A percentile compares a stretch with the other conserved stretches of the same genome.
Conservation (phyloP, 2,888 invertebrate genomes). For the Apotomis capreana region DNA sequence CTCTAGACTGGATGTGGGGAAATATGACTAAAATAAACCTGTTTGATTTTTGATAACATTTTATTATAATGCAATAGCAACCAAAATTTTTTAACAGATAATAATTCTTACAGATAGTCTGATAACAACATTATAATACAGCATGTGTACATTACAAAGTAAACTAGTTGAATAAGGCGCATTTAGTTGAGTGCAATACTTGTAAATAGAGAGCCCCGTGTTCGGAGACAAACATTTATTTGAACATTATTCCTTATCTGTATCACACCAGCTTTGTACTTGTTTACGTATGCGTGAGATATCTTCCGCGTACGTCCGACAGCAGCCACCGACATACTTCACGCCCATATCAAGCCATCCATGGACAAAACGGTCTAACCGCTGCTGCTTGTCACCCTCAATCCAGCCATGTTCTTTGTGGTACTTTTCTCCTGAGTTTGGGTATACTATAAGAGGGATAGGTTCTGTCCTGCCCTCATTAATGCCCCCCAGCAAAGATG, state of each 20-base stretch:
- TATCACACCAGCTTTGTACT: slow-evolving; percentile 56
- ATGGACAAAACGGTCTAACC: slow-evolving; percentile 86
- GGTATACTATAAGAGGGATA: slow-evolving; percentile 93
- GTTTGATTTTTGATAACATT: slow-evolving; percentile 35
- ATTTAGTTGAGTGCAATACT: slow-evolving; percentile 12
- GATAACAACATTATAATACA: slow-evolving; percentile 14
- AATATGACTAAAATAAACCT: not conserved
- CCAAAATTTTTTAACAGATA: slow-evolving; percentile 16
- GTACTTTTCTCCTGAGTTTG: slow-evolving; percentile 94
- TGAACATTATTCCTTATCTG: slow-evolving; percentile 38
- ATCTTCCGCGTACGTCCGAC: slow-evolving; percentile 91
- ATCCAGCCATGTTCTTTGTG: slow-evolving; percentile 85
- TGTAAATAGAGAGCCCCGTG: slow-evolving; percentile 31
- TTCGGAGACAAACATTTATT: slow-evolving; percentile 12
- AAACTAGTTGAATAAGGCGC: slow-evolving; percentile 9
- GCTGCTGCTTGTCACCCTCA: slow-evolving; percentile 84
- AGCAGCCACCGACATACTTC: slow-evolving; percentile 94
- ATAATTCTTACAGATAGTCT: slow-evolving; percentile 15
- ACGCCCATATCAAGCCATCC: slow-evolving; percentile 92
- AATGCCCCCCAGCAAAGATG: slow-evolving; percentile 62
- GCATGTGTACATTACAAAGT: slow-evolving; percentile 11
- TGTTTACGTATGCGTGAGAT: slow-evolving; percentile 84
- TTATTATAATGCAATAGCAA: slow-evolving; percentile 25
- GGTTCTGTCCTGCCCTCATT: slow-evolving; percentile 56
- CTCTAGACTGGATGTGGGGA: not conserved